phyloP scores from a whole-genome alignment of 2,113 vertebrate species.

The Nothocercus julius region DNA sequence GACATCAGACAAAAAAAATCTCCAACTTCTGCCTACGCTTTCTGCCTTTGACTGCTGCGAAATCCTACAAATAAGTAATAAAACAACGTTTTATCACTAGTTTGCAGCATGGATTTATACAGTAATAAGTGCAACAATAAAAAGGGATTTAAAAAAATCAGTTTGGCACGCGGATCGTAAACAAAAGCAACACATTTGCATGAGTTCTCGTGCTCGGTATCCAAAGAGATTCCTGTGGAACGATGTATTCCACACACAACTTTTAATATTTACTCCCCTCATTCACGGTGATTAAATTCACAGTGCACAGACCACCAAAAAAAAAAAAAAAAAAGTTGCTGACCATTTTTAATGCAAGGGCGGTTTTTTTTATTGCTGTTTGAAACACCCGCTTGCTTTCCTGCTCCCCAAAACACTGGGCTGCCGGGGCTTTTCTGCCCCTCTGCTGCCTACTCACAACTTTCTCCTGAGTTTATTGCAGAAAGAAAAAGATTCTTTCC shows the following conservation, averaged over 20 bases:
- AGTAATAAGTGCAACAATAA: neutral
- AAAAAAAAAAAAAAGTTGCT: neutral
- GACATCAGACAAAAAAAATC: neutral
- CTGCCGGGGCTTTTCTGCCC: neutral
- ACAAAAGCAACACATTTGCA: neutral
- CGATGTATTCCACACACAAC: neutral
- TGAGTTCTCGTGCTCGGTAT: neutral
- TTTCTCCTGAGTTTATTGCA: neutral
- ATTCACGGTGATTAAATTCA: neutral
- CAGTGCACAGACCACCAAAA: accelerated
- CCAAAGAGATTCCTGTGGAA: neutral
- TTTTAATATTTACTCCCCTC: neutral
- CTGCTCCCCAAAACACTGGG: neutral
- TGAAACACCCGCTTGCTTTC: neutral
- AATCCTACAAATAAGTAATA: accelerated
- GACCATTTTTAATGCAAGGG: neutral
- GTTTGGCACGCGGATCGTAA: neutral
- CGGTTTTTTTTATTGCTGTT: neutral
- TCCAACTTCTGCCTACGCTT: neutral
- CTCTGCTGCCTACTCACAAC: neutral
- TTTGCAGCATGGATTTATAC: neutral
- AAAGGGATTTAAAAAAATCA: neutral
- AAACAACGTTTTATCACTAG: neutral
- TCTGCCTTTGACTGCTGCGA: neutral
- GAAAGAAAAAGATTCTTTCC: neutral